A percentile compares a stretch with the other conserved stretches of the same genome.
These are phyloP conservation scores for Drosophila mojavensis DNA, from an alignment of 1,140 invertebrate genomes.

Conservation along the genomic window DNA sequence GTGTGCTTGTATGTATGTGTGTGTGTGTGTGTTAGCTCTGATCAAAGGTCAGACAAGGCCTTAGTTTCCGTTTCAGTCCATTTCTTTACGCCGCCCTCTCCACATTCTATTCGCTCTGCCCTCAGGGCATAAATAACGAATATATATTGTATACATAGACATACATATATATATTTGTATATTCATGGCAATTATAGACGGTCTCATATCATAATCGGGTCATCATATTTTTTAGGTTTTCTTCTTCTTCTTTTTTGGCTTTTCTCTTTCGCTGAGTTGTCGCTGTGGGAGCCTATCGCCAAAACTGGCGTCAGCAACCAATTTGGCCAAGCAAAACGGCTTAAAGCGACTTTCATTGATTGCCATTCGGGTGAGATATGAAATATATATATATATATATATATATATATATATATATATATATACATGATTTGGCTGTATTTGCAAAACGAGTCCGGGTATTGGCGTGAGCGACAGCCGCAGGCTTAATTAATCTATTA, in stretches of 20 bases:
- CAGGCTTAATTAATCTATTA: too few species aligned
- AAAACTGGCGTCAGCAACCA: constrained; percentile 34
- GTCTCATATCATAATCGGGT: constrained; percentile 59
- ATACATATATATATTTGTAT: constrained; percentile 2
- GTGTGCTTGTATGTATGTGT: background rate
- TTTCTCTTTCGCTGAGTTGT: constrained; percentile 26
- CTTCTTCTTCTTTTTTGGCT: constrained; percentile 17
- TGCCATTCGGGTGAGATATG: constrained; percentile 12
- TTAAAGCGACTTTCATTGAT: constrained; percentile 37
- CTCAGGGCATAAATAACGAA: constrained; percentile 31
- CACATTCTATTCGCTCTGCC: constrained; percentile 17
- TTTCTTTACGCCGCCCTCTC: background rate
- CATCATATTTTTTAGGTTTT: constrained; percentile 33
- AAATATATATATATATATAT: background rate
- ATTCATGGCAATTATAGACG: constrained; percentile 37
- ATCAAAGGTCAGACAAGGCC: constrained; percentile 48
- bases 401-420: background rate
- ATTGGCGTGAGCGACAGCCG: too few species aligned
- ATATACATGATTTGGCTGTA: background rate
- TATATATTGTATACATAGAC: background rate
- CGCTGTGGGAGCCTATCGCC: constrained; percentile 26
- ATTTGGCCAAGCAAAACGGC: constrained; percentile 50
- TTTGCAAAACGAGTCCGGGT: background rate
- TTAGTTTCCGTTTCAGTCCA: constrained; percentile 37
- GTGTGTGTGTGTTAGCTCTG: constrained; percentile 6